Percentiles rank a stretch among this genome's conserved stretches.
phyloP scores from a whole-genome alignment of 2,113 vertebrate species.

The Psittacula cyanocephala region DNA sequence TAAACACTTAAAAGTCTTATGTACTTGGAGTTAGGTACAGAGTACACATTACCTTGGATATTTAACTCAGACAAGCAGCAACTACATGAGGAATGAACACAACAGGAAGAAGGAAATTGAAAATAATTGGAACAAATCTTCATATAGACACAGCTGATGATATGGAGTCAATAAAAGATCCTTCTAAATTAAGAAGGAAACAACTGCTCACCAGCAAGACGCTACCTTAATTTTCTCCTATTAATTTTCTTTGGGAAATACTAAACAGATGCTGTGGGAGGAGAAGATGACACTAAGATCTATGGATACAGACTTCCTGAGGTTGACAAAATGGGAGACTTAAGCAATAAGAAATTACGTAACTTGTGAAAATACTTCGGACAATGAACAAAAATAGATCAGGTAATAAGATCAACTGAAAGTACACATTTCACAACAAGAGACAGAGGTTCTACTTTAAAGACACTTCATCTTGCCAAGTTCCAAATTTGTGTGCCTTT shows the following conservation, averaged over 20 bases:
- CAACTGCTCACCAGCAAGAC: background rate
- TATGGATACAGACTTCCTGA: background rate
- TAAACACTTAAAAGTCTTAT: background rate
- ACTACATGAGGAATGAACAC: background rate
- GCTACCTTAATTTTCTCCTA: background rate
- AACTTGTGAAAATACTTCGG: background rate
- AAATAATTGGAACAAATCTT: background rate
- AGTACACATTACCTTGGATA: background rate
- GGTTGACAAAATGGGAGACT: background rate
- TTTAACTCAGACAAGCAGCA: background rate
- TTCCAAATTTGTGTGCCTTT: fast-evolving
- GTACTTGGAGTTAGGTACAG: background rate
- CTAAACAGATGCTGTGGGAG: background rate
- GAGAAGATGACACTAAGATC: background rate
- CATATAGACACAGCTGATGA: background rate
- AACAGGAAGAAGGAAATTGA: background rate
- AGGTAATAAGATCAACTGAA: background rate
- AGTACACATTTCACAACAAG: background rate
- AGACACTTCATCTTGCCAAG: background rate
- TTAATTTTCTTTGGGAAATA: background rate
- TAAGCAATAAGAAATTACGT: background rate
- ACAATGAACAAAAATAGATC: background rate
- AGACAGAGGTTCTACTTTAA: background rate
- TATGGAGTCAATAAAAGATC: background rate
- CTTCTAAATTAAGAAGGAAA: background rate